Evolutionary conservation across 1,140 invertebrate species (phyloP).

Genomic region (Arion vulgaris): DNA sequence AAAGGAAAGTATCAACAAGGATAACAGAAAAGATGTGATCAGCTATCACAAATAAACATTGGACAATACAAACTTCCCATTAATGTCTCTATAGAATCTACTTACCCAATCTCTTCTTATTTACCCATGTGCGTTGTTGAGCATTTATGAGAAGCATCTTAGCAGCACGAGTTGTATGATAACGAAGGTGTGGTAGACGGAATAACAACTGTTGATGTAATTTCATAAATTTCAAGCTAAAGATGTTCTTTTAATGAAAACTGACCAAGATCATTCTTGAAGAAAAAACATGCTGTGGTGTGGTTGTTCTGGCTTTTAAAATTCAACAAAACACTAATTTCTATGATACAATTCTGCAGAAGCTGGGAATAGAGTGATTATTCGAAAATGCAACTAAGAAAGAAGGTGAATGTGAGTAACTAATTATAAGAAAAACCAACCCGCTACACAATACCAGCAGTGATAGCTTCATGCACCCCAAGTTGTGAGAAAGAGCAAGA

Average conservation of each 20-base stretch:
- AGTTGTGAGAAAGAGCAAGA: no score
- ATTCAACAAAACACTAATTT: no score
- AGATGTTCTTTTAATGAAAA: neutral
- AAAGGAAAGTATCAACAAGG: no score
- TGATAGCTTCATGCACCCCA: no score
- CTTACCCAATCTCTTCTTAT: conserved; percentile 2
- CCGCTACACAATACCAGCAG: no score
- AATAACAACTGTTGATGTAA: conserved; percentile 1
- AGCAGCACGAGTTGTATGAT: neutral
- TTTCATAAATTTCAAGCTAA: neutral
- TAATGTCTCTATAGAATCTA: neutral
- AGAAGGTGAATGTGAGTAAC: no score
- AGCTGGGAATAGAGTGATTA: no score
- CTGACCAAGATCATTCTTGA: neutral
- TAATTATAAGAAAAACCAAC: no score
- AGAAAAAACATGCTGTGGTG: neutral
- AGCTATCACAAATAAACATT: neutral
- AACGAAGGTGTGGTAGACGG: neutral
- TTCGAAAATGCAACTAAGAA: no score
- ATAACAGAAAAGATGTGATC: neutral
- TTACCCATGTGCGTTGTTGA: neutral
- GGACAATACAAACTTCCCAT: neutral
- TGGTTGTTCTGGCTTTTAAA: no score
- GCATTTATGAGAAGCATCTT: conserved; percentile 12
- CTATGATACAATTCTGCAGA: no score